Evolutionary conservation across 2,113 vertebrate species (phyloP).

Genomic region (Amphiprion ocellaris): DNA sequence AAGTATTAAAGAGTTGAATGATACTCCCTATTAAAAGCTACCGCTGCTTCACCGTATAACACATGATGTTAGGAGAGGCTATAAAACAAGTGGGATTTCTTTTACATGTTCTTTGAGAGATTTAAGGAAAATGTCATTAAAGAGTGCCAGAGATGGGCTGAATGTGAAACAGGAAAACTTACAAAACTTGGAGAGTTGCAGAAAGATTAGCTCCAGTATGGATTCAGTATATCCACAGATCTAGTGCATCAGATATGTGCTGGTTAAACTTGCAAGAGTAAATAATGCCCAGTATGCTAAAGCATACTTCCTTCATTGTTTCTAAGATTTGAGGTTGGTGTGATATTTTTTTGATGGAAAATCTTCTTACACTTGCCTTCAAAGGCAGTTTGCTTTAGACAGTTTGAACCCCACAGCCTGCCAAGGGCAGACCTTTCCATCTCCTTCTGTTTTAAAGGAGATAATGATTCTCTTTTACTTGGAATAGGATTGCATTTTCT

Average conservation of each 20-base stretch:
- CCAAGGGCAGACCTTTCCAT: constrained; percentile 70
- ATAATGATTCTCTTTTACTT: constrained; percentile 81
- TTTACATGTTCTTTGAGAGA: background rate
- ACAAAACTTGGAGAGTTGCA: too few species aligned
- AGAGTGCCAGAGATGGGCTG: background rate
- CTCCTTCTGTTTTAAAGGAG: constrained; percentile 72
- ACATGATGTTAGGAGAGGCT: background rate
- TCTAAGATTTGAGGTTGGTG: background rate
- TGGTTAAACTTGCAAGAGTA: background rate
- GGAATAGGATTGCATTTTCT: constrained; percentile 81
- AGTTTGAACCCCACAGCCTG: constrained; percentile 32
- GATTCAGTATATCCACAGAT: background rate
- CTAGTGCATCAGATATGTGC: background rate
- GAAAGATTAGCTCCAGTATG: background rate
- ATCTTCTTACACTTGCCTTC: background rate
- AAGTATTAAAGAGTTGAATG: background rate
- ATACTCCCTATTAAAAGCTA: too few species aligned
- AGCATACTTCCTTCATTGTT: background rate
- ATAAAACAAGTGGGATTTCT: background rate
- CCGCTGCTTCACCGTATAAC: background rate
- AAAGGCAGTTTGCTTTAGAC: constrained; percentile 43
- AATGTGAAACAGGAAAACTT: too few species aligned
- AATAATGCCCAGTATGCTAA: background rate
- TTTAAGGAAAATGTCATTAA: background rate
- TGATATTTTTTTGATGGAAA: constrained; percentile 36